Conservation (phyloP, 2,797 vertebrate species). For the Rhinella marina region DNA sequence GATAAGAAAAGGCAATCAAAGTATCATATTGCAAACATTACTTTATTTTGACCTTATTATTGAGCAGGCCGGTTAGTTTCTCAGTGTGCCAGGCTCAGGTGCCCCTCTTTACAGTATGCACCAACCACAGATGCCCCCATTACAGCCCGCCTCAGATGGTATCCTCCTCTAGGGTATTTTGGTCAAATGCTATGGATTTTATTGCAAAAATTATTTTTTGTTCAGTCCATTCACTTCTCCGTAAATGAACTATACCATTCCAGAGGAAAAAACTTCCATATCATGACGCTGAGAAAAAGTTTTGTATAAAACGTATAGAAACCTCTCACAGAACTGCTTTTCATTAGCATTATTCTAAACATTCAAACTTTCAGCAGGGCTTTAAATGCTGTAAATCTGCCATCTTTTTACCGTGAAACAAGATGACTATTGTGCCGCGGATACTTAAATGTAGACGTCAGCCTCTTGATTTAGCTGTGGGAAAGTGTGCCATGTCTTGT, state of each 20-base stretch:
- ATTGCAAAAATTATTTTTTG: background rate
- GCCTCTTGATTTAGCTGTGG: constrained; percentile 57
- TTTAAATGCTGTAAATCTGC: constrained; percentile 64
- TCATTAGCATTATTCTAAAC: constrained; percentile 8
- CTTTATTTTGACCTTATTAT: no score
- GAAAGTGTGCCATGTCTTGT: constrained; percentile 27
- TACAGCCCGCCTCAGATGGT: background rate
- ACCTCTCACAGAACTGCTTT: background rate
- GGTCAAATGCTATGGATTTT: background rate
- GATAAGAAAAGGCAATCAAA: no score
- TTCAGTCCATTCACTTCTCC: background rate
- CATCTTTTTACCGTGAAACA: constrained; percentile 62
- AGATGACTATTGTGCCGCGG: constrained; percentile 64
- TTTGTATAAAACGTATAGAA: background rate
- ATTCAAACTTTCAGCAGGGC: constrained; percentile 62
- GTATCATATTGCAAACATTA: no score
- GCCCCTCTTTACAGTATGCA: background rate
- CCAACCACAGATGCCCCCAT: background rate
- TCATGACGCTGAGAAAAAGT: background rate
- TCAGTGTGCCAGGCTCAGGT: no score
- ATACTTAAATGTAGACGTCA: constrained; percentile 34
- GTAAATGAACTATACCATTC: background rate
- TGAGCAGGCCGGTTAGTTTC: no score
- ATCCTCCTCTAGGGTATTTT: background rate
- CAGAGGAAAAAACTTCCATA: background rate